A percentile compares a stretch with the other conserved stretches of the same genome.
Conservation (phyloP, 2,797 vertebrate species). For the Chromobotia macracanthus region DNA sequence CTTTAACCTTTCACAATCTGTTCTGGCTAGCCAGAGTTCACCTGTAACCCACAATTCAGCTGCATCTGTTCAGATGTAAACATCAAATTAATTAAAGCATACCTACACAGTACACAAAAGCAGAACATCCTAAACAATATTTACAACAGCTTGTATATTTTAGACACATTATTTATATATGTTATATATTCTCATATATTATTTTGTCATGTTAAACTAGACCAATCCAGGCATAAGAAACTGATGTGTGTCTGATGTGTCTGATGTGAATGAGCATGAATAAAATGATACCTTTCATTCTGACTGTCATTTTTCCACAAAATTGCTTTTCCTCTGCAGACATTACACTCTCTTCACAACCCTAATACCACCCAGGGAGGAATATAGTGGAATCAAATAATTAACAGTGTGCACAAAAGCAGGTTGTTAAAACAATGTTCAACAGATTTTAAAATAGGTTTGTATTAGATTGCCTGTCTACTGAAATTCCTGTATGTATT, state of each 20-base stretch:
- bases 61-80: background rate
- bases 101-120: background rate
- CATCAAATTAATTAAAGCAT: background rate
- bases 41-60: constrained; percentile 5
- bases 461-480: constrained; percentile 57
- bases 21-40: constrained; percentile 6
- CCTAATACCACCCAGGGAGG: background rate
- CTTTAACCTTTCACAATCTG: constrained; percentile 32
- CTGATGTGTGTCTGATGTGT: too few relatives aligned
- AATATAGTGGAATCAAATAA: background rate
- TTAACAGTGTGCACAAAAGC: background rate
- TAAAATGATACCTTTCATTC: background rate
- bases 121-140: background rate
- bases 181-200: background rate
- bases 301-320: background rate
- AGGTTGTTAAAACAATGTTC: background rate
- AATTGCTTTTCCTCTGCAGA: background rate
- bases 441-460: background rate
- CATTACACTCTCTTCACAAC: background rate
- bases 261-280: background rate
- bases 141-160: background rate
- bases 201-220: background rate
- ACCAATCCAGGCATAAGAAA: background rate
- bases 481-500: constrained; percentile 77
- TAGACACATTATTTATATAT: too few relatives aligned